These are phyloP conservation scores for Pelodytes ibericus DNA, from an alignment of 2,797 vertebrate genomes.

Conservation along the genomic window DNA sequence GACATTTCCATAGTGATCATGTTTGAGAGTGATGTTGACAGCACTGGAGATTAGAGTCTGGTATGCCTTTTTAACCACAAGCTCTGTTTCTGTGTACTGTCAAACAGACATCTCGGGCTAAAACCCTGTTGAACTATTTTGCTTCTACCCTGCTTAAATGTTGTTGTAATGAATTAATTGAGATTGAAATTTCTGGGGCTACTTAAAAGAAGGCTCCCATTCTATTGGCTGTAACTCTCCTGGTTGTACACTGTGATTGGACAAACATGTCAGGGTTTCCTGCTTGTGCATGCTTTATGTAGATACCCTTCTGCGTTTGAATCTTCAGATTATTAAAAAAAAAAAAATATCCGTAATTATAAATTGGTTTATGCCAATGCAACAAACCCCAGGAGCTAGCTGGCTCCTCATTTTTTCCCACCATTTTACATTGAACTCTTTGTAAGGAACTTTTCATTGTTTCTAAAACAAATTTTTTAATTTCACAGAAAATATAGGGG, in stretches of 20 bases:
- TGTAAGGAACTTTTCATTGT: too few species aligned
- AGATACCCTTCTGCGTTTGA: conserved; percentile 24
- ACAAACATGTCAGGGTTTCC: conserved; percentile 25
- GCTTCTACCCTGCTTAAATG: conserved; percentile 1
- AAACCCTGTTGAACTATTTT: conserved; percentile 1
- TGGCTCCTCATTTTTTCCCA: too few species aligned
- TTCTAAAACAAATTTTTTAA: too few species aligned
- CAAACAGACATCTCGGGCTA: conserved; percentile 29
- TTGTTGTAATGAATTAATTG: conserved; percentile 34
- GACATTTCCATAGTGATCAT: conserved; percentile 1
- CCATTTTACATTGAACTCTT: too few species aligned
- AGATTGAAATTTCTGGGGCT: conserved; percentile 24
- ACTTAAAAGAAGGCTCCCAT: conserved; percentile 26
- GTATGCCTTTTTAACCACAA: conserved; percentile 41
- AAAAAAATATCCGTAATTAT: too few species aligned
- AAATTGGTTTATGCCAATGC: too few species aligned
- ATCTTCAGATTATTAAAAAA: conserved; percentile 3
- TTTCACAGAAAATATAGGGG: too few species aligned
- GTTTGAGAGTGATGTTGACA: conserved; percentile 44
- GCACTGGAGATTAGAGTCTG: conserved; percentile 42
- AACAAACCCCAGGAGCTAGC: too few species aligned
- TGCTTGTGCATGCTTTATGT: background rate
- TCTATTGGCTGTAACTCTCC: conserved; percentile 8
- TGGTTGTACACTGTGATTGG: conserved; percentile 31
- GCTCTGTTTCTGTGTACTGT: conserved; percentile 37